A percentile compares a stretch with the other conserved stretches of the same genome.
phyloP scores from a whole-genome alignment of 2,113 vertebrate species.

The Indicator maculatus region DNA sequence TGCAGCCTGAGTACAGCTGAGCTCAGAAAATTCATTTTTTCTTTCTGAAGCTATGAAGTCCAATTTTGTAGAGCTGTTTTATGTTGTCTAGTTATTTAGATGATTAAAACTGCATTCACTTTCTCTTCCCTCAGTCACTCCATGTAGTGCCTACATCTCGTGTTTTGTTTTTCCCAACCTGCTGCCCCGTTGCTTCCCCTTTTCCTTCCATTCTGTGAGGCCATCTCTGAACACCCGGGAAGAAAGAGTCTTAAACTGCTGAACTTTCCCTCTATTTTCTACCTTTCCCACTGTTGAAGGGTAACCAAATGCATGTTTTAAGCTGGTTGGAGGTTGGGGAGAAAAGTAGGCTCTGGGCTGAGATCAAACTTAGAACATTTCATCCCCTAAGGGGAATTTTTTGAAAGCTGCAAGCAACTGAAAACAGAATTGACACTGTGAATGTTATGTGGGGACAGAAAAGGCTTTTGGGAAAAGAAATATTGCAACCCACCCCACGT shows the following conservation, averaged over 20 bases:
- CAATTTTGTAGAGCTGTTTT: not conserved
- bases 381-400: not conserved
- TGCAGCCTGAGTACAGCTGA: not conserved
- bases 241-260: not conserved
- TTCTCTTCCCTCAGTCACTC: not conserved
- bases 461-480: not conserved
- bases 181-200: not conserved
- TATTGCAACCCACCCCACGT: not conserved
- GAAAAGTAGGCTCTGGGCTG: not conserved
- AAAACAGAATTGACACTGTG: constrained; percentile 15
- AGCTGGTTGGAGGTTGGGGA: not conserved
- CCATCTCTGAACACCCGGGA: accelerated
- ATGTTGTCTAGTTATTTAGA: not conserved
- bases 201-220: not conserved
- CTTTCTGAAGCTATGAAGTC: not conserved
- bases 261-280: constrained; percentile 2
- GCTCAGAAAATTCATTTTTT: not conserved
- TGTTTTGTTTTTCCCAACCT: constrained; percentile 7
- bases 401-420: not conserved
- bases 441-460: not conserved
- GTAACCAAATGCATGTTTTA: constrained; percentile 6
- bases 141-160: not conserved
- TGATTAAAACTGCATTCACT: not conserved
- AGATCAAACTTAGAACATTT: not conserved
- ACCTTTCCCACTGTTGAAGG: constrained; percentile 25